These are phyloP conservation scores for Chaetogeoica ovagalla DNA, from an alignment of 2,888 invertebrate species.

Conservation along the genomic window DNA sequence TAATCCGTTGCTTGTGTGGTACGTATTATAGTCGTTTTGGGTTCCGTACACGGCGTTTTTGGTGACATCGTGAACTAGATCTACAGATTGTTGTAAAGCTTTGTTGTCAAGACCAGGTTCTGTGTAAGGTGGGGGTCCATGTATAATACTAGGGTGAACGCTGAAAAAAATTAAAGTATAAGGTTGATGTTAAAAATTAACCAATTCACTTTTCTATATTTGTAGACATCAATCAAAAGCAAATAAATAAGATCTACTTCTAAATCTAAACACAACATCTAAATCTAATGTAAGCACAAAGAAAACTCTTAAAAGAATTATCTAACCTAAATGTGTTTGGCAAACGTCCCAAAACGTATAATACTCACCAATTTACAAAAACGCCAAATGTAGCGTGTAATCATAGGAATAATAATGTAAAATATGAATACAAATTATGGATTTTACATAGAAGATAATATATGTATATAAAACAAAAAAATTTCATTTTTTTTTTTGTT, in stretches of 20 bases:
- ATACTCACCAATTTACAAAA: constrained; percentile 53
- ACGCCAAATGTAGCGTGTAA: constrained; percentile 52
- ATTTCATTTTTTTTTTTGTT: neutral
- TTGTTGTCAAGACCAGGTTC: constrained; percentile 87
- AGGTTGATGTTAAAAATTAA: neutral
- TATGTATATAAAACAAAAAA: neutral
- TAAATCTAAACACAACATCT: neutral
- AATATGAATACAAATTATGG: constrained; percentile 32
- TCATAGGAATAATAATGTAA: constrained; percentile 47
- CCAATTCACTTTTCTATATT: neutral
- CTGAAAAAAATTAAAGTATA: constrained; percentile 57
- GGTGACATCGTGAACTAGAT: constrained; percentile 78
- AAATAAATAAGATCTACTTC: neutral
- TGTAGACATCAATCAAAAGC: constrained; percentile 4
- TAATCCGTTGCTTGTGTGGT: constrained; percentile 48
- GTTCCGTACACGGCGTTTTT: constrained; percentile 65
- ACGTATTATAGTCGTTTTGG: constrained; percentile 50
- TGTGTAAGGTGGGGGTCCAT: constrained; percentile 86
- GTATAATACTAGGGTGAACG: constrained; percentile 80
- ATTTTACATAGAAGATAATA: neutral
- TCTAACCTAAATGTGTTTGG: constrained; percentile 45
- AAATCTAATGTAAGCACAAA: neutral
- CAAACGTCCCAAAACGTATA: constrained; percentile 26
- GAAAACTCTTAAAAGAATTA: neutral
- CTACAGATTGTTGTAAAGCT: constrained; percentile 86